Evolutionary conservation across 2,797 vertebrate genomes (phyloP).

Genomic region (Tokudaia tokunoshimensis): DNA sequence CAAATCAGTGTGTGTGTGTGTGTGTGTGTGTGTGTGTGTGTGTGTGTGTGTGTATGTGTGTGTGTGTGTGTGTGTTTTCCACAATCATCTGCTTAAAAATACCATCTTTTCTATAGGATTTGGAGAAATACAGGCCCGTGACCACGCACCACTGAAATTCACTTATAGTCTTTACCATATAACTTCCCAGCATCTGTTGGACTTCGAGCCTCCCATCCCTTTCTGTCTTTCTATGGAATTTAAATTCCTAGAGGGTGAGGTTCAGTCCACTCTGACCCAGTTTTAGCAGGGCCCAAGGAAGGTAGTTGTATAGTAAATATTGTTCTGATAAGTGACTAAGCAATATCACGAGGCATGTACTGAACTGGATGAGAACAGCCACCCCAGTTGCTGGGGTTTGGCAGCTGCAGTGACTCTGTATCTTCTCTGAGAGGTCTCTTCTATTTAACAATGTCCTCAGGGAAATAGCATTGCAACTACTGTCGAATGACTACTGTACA

Average conservation of each 20-base stretch:
- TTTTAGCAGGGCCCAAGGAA: background rate
- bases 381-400: background rate
- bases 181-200: background rate
- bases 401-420: no score
- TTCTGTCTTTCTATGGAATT: background rate
- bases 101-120: background rate
- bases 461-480: background rate
- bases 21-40: background rate
- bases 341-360: background rate
- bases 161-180: background rate
- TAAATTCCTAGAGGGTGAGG: background rate
- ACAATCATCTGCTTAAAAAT: background rate
- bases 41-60: background rate
- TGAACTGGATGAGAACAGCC: background rate
- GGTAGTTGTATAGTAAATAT: fast-evolving
- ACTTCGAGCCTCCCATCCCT: background rate
- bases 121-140: conserved; percentile 19
- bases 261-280: background rate
- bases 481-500: background rate
- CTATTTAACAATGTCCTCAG: background rate
- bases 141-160: background rate
- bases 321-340: background rate
- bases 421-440: background rate
- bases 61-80: background rate
- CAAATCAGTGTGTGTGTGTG: background rate